These are phyloP conservation scores for Grus americana DNA, from an alignment of 2,113 vertebrate genomes.

Conservation along the genomic window DNA sequence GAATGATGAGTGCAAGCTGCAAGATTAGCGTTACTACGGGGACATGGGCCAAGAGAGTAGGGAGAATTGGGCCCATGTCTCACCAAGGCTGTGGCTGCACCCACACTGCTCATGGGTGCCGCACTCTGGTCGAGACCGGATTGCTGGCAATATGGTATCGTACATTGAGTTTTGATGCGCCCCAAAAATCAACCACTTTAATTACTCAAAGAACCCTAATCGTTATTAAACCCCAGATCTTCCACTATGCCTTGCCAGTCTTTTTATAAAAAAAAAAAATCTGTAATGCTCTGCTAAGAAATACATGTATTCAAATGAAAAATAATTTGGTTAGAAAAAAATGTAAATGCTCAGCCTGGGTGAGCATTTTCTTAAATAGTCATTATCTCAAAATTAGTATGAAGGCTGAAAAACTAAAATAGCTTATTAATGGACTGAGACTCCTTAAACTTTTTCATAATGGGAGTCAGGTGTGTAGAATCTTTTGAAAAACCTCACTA, in stretches of 20 bases:
- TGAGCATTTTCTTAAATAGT: slow-evolving; percentile 5
- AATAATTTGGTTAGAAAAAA: not conserved
- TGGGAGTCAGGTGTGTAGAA: not conserved
- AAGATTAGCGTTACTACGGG: not conserved
- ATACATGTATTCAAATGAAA: not conserved
- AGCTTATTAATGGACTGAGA: slow-evolving; percentile 58
- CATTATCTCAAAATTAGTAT: slow-evolving; percentile 31
- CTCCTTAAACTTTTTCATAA: slow-evolving; percentile 13
- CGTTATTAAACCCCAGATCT: not conserved
- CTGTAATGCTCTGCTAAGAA: not conserved
- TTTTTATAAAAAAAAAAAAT: not conserved
- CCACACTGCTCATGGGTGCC: not conserved
- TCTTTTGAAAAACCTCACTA: slow-evolving; percentile 42
- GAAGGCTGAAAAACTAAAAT: slow-evolving; percentile 29
- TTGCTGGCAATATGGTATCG: not conserved
- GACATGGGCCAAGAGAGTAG: not conserved
- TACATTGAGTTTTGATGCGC: not conserved
- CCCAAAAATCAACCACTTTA: not conserved
- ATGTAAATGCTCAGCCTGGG: not conserved
- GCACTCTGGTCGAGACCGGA: not conserved
- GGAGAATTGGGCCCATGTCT: not conserved
- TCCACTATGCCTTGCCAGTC: not conserved
- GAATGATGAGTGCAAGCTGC: not conserved
- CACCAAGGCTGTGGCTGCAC: not conserved
- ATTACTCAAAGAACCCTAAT: not conserved